Conservation (phyloP, 37 sponge, comb jelly and placozoan species). For the Axinella damicornis region DNA sequence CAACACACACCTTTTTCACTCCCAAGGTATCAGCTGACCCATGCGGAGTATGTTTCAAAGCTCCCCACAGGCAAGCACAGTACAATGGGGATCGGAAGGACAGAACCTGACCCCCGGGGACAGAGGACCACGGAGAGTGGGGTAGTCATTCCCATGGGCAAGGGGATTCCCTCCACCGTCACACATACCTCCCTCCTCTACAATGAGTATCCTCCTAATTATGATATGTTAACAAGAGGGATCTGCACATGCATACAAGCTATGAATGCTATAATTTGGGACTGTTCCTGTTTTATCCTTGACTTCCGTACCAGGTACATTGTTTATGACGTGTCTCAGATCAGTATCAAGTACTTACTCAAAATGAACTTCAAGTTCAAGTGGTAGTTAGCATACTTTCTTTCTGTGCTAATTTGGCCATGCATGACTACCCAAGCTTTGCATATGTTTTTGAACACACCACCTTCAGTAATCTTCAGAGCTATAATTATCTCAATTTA, state of each 20-base stretch:
- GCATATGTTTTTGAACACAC: no score
- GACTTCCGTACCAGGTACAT: conserved; percentile 76
- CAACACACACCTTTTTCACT: not conserved
- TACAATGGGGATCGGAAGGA: conserved; percentile 93
- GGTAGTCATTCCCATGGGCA: conserved; percentile 85
- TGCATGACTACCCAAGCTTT: no score
- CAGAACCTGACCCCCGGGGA: conserved; percentile 75
- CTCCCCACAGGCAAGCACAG: conserved; percentile 97
- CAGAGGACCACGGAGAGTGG: conserved; percentile 45
- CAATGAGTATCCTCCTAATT: conserved; percentile 92
- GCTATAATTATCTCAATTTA: no score
- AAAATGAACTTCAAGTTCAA: conserved; percentile 90
- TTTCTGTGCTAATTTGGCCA: no score
- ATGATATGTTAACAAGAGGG: not conserved
- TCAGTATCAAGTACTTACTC: conserved; percentile 89
- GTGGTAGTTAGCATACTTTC: conserved; percentile 36
- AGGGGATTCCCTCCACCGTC: conserved; percentile 26
- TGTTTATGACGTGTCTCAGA: conserved; percentile 99
- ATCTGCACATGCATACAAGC: no score
- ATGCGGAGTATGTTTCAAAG: conserved; percentile 79
- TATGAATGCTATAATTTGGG: not conserved
- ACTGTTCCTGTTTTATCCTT: not conserved
- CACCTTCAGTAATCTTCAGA: no score
- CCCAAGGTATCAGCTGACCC: conserved; percentile 73
- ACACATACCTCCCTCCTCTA: conserved; percentile 84